A percentile compares a stretch with the other conserved stretches of the same genome.
These are phyloP conservation scores for Trinorchestia longiramus DNA, from an alignment of 1,140 invertebrate species.

Conservation along the genomic window DNA sequence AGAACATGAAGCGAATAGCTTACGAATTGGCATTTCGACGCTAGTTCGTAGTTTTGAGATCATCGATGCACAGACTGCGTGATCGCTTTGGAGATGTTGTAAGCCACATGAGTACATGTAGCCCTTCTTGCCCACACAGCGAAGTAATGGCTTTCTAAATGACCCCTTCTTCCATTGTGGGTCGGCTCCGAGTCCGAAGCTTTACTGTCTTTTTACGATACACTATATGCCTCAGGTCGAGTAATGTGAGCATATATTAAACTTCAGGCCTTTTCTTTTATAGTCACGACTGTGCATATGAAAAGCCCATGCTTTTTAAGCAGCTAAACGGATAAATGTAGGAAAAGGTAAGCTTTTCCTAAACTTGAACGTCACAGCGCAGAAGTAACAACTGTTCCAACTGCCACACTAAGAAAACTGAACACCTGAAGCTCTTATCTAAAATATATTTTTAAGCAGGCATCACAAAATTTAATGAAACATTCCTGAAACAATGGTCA, in stretches of 20 bases:
- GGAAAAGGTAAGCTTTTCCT: not conserved
- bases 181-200: not conserved
- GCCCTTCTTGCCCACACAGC: conserved; percentile 13
- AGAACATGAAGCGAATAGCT: conserved; percentile 4
- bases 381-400: not conserved
- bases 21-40: conserved; percentile 22
- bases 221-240: conserved; percentile 37
- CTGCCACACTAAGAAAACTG: not conserved
- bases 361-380: not conserved
- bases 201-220: conserved; percentile 54
- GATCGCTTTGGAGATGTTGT: not conserved
- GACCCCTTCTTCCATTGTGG: conserved; percentile 50
- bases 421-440: not conserved
- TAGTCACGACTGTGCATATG: conserved; percentile 28
- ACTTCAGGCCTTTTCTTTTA: conserved; percentile 33
- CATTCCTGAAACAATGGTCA: not conserved
- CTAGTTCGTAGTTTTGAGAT: conserved; percentile 22
- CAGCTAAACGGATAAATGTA: not conserved
- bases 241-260: conserved; percentile 54
- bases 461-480: not conserved
- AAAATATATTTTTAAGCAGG: not conserved
- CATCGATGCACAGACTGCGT: conserved; percentile 4
- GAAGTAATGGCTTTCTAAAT: conserved; percentile 41
- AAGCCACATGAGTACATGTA: not conserved
- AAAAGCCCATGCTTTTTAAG: conserved; percentile 27